phyloP scores from a whole-genome alignment of 1,140 invertebrate genomes.

The Archivesica marissinica region DNA sequence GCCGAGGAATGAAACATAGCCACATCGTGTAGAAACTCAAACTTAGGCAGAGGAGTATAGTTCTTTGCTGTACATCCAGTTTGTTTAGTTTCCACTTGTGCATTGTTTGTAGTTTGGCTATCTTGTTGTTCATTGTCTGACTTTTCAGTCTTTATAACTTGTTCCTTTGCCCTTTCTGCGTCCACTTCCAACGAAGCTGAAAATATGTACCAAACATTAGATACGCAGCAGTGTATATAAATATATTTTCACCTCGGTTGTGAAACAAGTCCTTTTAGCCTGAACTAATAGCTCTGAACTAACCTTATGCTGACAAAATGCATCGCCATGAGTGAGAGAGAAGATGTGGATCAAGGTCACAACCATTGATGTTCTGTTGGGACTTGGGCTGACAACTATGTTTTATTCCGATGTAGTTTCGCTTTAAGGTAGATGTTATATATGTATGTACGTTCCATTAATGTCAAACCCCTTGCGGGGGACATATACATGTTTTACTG shows the following conservation, averaged over 20 bases:
- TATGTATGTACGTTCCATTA: too few relatives aligned
- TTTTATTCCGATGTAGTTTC: too few relatives aligned
- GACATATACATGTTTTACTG: too few relatives aligned
- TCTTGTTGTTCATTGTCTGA: slow-evolving; percentile 40
- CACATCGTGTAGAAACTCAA: slow-evolving; percentile 74
- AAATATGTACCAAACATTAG: too few relatives aligned
- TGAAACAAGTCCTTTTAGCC: not conserved
- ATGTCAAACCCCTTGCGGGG: too few relatives aligned
- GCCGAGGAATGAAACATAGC: slow-evolving; percentile 72
- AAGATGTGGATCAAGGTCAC: not conserved
- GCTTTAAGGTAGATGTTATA: too few relatives aligned
- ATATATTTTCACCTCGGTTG: not conserved
- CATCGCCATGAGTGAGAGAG: not conserved
- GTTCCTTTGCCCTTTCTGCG: not conserved
- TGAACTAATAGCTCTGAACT: not conserved
- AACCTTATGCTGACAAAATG: not conserved
- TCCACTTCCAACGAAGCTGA: not conserved
- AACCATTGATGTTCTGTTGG: not conserved
- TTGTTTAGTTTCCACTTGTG: slow-evolving; percentile 17
- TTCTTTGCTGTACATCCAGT: slow-evolving; percentile 23
- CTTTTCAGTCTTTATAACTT: not conserved
- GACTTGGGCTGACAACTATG: too few relatives aligned
- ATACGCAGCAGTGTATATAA: not conserved
- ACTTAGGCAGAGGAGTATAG: slow-evolving; percentile 54
- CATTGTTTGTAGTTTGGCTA: not conserved